These are phyloP conservation scores for Pardalotus punctatus DNA, from an alignment of 2,113 vertebrate genomes.

Conservation along the genomic window DNA sequence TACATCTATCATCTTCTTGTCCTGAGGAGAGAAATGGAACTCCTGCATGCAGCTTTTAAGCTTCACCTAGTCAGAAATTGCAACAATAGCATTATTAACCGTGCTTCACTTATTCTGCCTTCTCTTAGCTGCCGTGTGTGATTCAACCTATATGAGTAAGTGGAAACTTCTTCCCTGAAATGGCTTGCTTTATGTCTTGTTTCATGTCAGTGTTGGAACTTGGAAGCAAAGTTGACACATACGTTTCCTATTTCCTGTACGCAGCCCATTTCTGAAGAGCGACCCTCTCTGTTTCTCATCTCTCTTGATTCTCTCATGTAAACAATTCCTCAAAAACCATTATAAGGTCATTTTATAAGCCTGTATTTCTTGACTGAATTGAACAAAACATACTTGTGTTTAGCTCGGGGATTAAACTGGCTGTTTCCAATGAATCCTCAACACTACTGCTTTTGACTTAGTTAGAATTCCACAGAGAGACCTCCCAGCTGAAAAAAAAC, in stretches of 20 bases:
- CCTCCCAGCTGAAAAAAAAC: background rate
- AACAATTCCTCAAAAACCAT: constrained; percentile 49
- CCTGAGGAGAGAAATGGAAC: background rate
- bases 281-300: constrained; percentile 20
- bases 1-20: background rate
- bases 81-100: background rate
- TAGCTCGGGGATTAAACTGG: background rate
- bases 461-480: background rate
- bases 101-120: background rate
- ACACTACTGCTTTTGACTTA: constrained; percentile 26
- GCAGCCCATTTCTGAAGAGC: background rate
- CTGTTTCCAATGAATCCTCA: constrained; percentile 10
- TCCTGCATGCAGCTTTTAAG: background rate
- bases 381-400: constrained; percentile 9
- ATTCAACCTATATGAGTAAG: background rate
- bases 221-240: constrained; percentile 33
- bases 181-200: background rate
- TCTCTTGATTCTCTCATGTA: constrained; percentile 8
- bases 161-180: background rate
- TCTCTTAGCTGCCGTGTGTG: background rate
- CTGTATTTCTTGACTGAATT: background rate
- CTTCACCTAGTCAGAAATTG: background rate
- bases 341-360: constrained; percentile 25
- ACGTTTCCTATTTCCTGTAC: constrained; percentile 42
- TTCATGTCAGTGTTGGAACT: background rate